Base-by-base conservation (phyloP, 2,797 vertebrate genomes). In the Dryobates pubescens region DNA sequence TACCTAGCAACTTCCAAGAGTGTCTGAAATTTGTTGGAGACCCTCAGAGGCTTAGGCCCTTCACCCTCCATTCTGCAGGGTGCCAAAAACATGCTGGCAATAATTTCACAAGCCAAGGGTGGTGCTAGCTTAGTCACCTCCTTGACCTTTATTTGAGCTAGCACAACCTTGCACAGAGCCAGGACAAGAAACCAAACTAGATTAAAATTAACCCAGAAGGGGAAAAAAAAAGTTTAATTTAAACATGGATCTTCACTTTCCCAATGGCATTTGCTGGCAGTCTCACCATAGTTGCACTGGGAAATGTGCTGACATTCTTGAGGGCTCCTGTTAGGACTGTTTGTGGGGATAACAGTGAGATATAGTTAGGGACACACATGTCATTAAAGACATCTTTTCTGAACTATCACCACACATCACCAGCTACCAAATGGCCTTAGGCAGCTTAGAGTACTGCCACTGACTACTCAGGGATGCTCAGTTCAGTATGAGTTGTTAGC, bases 1-100 rank as follows among this genome's bases (percentile, higher is more conserved):
- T 93, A 67, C 94, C 83, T 85, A 76, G 95, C 84, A 92, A 79
- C 91, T 96, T 93, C 70, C 19, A n/a, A 27, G 67, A 88, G 80
- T 4, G 6, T 88, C 86, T 70, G 67, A 82, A 68, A 88, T 93
- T 81, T 86, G 80, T 27, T 84, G 92, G 74, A 92, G 90, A 86
- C 91, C 91, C 88, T 96, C 58, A 0, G 80, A 88, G 77, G 64
- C 58, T 88, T 11, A 68, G 57, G 68, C 54, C 54, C 73, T 81
- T 73, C 59, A 51, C 64, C 61, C 73, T 24, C 34, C 62, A 20
- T 64, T 82, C 77, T 92, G 9, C 71, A 79, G 45, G 45, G 62
- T 84, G 88, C 74, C 57, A 61, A 79, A 86, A 76, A 54, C 69
- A 88, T 0, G 0, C 68, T 34, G 63, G 22, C 74, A 79, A 11